A percentile compares a stretch with the other conserved stretches of the same genome.
Evolutionary conservation across 2,797 vertebrate species (phyloP).

Genomic region (Xenopus petersii): DNA sequence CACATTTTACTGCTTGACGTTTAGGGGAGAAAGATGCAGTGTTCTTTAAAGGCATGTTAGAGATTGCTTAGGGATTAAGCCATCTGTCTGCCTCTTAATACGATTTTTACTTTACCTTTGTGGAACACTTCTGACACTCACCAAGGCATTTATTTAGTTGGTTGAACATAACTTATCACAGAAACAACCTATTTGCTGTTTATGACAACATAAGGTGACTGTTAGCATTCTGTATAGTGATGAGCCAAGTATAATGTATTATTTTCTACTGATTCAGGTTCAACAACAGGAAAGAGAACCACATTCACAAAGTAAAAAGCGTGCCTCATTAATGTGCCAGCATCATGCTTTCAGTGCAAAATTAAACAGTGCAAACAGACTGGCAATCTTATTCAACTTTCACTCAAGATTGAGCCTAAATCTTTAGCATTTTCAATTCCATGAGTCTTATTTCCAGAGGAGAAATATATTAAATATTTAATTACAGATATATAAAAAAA

Average conservation of each 20-base stretch:
- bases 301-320: not conserved
- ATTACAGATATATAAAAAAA: not conserved
- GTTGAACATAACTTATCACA: slow-evolving; percentile 4
- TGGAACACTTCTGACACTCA: slow-evolving; percentile 8
- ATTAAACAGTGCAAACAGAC: not conserved
- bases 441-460: not conserved
- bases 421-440: not conserved
- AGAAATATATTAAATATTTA: not conserved
- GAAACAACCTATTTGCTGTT: slow-evolving; percentile 7
- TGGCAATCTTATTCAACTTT: not conserved
- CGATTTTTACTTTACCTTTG: slow-evolving; percentile 3
- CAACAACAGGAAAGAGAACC: not conserved
- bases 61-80: slow-evolving; percentile 1
- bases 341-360: not conserved
- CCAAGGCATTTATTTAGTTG: slow-evolving; percentile 11
- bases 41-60: slow-evolving; percentile 9
- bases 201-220: slow-evolving; percentile 7
- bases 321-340: not conserved
- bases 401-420: not conserved
- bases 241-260: slow-evolving; percentile 2
- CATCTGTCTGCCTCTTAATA: slow-evolving; percentile 11
- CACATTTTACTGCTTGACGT: not conserved
- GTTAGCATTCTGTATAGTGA: not conserved
- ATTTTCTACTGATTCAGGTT: slow-evolving; percentile 2
- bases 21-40: not conserved